These are phyloP conservation scores for Ecdyonurus torrentis DNA, from an alignment of 2,888 invertebrate species.

Conservation along the genomic window DNA sequence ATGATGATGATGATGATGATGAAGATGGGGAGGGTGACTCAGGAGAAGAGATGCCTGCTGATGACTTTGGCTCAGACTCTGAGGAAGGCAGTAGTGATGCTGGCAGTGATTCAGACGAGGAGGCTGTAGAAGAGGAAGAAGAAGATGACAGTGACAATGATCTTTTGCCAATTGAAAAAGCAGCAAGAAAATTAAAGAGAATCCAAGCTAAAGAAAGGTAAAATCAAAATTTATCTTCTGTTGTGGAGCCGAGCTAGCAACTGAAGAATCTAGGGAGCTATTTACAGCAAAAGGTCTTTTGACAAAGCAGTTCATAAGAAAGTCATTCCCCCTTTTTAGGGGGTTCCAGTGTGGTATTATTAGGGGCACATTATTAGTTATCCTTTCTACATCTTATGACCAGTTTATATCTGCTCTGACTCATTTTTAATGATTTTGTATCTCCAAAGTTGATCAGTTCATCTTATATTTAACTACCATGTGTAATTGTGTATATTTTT, in stretches of 20 bases:
- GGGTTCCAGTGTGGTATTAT: no score
- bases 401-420: no score
- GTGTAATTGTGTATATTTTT: no score
- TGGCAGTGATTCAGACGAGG: conserved; percentile 20
- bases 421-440: conserved; percentile 1
- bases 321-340: no score
- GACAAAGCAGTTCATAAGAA: no score
- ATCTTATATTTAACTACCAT: no score
- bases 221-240: conserved; percentile 13
- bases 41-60: conserved; percentile 25
- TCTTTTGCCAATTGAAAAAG: conserved; percentile 71
- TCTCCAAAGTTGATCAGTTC: not conserved
- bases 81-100: conserved; percentile 23
- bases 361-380: no score
- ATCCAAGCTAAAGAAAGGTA: conserved; percentile 47
- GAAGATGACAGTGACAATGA: conserved; percentile 36
- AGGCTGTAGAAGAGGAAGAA: conserved; percentile 20
- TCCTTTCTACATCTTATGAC: no score
- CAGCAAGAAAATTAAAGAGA: conserved; percentile 57
- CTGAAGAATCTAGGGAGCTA: no score
- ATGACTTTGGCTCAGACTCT: conserved; percentile 24
- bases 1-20: conserved; percentile 12
- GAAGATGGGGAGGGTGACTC: conserved; percentile 23
- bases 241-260: no score
- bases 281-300: no score